A percentile compares a stretch with the other conserved stretches of the same genome.
These are phyloP conservation scores for Rhinella marina DNA, from an alignment of 2,797 vertebrate species.

Conservation along the genomic window DNA sequence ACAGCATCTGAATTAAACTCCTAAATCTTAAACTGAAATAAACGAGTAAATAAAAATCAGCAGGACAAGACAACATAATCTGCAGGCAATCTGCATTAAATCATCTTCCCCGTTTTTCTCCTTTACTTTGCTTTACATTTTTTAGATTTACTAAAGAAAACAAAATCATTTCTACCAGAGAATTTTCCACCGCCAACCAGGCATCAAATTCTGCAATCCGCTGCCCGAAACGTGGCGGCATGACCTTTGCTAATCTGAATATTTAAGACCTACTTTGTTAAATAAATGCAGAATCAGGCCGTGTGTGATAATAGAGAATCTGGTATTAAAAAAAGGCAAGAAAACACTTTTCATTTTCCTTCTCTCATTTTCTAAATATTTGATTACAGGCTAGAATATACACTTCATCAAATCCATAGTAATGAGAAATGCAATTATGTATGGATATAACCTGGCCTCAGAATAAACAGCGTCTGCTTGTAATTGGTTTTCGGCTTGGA, in stretches of 20 bases:
- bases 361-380: slow-evolving; percentile 56
- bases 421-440: slow-evolving; percentile 58
- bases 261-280: slow-evolving; percentile 26
- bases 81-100: slow-evolving; percentile 52
- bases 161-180: background rate
- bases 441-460: slow-evolving; percentile 58
- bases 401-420: slow-evolving; percentile 54
- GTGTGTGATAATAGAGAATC: background rate
- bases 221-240: background rate
- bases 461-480: slow-evolving; percentile 56
- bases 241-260: slow-evolving; percentile 27
- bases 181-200: background rate
- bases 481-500: slow-evolving; percentile 59
- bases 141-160: background rate
- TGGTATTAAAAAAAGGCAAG: background rate
- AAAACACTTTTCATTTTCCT: slow-evolving; percentile 47
- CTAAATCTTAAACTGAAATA: slow-evolving; percentile 55
- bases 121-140: background rate
- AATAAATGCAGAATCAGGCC: slow-evolving; percentile 17
- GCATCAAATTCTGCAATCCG: background rate
- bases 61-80: slow-evolving; percentile 54
- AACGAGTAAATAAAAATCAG: slow-evolving; percentile 57
- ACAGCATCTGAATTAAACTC: slow-evolving; percentile 57
- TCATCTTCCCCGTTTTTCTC: slow-evolving; percentile 22
- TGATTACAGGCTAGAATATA: slow-evolving; percentile 41